These are phyloP conservation scores for Sebastes nivosus DNA, from an alignment of 2,797 vertebrate species.

Conservation along the genomic window DNA sequence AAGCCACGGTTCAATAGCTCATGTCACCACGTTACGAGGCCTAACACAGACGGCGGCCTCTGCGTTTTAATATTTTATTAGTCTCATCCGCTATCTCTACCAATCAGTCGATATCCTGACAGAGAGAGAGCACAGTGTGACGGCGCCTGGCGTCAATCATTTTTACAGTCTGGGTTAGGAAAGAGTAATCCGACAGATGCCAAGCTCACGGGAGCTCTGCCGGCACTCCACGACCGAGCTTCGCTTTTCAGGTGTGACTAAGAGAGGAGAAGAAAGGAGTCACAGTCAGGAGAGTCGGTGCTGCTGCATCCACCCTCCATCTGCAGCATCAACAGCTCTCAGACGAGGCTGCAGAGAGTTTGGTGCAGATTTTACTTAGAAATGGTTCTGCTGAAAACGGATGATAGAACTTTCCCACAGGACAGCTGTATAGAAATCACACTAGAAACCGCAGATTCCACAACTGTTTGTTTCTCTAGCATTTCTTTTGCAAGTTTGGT, in stretches of 20 bases:
- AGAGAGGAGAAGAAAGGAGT: not conserved
- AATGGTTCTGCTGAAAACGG: not conserved
- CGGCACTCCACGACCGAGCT: not conserved
- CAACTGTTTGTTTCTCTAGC: not conserved
- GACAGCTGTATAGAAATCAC: not conserved
- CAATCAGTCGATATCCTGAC: conserved; percentile 65
- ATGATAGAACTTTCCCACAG: not conserved
- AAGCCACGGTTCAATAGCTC: conserved; percentile 64
- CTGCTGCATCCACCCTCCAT: not conserved
- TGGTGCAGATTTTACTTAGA: not conserved
- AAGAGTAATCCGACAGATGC: conserved; percentile 16
- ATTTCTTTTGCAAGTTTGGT: not conserved
- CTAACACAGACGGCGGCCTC: conserved; percentile 49
- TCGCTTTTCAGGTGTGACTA: not conserved
- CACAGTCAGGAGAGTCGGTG: not conserved
- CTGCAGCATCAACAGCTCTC: conserved; percentile 4
- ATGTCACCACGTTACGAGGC: conserved; percentile 54
- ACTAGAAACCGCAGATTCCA: not conserved
- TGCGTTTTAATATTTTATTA: conserved; percentile 75
- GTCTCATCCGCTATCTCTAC: conserved; percentile 67
- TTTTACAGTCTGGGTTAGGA: conserved; percentile 54
- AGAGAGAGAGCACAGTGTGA: conserved; percentile 36
- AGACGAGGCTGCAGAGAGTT: not conserved
- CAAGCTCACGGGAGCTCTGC: not conserved
- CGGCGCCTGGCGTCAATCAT: conserved; percentile 51